Evolutionary conservation across 2,797 vertebrate species (phyloP).

Genomic region (Todus mexicanus): DNA sequence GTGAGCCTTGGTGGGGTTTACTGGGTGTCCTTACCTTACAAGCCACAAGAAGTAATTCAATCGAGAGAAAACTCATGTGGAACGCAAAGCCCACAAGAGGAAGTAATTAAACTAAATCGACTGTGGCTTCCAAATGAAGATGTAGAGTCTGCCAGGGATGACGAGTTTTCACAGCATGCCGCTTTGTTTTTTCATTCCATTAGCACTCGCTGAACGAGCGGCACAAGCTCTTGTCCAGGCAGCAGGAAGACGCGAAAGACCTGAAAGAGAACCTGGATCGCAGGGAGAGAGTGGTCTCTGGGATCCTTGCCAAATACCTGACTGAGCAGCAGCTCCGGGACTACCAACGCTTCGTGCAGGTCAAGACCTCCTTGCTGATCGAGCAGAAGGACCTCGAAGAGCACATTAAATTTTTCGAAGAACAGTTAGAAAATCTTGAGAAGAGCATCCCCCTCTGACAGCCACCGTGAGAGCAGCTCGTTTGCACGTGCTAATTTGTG

Average conservation of each 20-base stretch:
- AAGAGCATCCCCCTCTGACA: constrained; percentile 61
- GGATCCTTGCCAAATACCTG: constrained; percentile 85
- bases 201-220: constrained; percentile 89
- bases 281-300: constrained; percentile 83
- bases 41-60: constrained; percentile 34
- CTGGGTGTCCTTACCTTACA: not conserved
- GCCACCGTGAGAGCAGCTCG: no score
- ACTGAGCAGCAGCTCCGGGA: constrained; percentile 79
- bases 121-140: constrained; percentile 31
- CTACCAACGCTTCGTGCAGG: constrained; percentile 83
- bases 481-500: not conserved
- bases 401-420: constrained; percentile 82
- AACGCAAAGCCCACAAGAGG: constrained; percentile 28
- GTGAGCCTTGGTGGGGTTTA: not conserved
- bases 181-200: not conserved
- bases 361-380: constrained; percentile 88
- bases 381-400: constrained; percentile 92
- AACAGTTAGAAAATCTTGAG: constrained; percentile 84
- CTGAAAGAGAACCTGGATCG: constrained; percentile 93
- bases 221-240: constrained; percentile 84
- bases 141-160: not conserved
- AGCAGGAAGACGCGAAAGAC: constrained; percentile 92
- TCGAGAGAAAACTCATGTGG: not conserved
- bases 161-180: not conserved
- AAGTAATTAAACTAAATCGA: constrained; percentile 15